Evolutionary conservation across 2,888 invertebrate species (phyloP).

Genomic region (Brenthis hecate): DNA sequence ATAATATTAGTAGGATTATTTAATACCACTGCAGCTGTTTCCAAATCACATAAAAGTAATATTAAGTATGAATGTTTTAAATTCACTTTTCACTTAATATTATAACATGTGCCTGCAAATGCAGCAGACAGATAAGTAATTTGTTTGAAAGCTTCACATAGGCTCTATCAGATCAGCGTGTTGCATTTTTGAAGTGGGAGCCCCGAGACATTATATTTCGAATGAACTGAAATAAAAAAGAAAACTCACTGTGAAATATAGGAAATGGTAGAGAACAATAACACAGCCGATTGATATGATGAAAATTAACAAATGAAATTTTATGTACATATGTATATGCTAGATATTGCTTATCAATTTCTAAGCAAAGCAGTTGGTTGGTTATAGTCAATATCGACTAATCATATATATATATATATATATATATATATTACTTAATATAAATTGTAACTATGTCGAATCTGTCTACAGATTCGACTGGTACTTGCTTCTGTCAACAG

Average conservation of each 20-base stretch:
- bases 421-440: too few species aligned
- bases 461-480: too few species aligned
- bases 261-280: background rate
- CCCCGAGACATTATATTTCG: slow-evolving; percentile 14
- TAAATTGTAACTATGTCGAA: too few species aligned
- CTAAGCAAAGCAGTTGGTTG: too few species aligned
- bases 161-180: slow-evolving; percentile 13
- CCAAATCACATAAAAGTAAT: slow-evolving; percentile 1
- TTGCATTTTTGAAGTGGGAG: slow-evolving; percentile 9
- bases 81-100: slow-evolving; percentile 9
- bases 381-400: too few species aligned
- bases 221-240: slow-evolving; percentile 14
- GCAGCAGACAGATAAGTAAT: slow-evolving; percentile 7
- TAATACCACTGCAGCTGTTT: too few species aligned
- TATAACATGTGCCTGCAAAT: background rate
- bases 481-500: too few species aligned
- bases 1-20: too few species aligned
- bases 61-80: slow-evolving; percentile 8
- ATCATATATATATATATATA: too few species aligned
- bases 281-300: background rate
- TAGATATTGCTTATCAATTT: too few species aligned
- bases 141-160: slow-evolving; percentile 19
- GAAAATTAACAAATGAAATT: too few species aligned
- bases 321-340: background rate
- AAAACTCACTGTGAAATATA: background rate